Conservation (phyloP, 1,140 invertebrate genomes). For the Fopius arisanus region DNA sequence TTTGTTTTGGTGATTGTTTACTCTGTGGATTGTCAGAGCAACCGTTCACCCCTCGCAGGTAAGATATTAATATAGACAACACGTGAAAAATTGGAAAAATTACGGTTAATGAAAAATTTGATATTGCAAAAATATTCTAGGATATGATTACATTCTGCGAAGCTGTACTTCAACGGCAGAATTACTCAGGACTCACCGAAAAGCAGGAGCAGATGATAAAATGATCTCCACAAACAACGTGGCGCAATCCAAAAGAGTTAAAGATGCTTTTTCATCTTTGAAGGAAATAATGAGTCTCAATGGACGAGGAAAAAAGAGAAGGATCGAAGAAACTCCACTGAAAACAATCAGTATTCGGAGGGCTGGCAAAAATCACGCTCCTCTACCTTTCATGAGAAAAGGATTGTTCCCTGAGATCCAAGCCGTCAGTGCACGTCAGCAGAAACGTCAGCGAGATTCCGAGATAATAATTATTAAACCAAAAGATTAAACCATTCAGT, state of each 20-base stretch:
- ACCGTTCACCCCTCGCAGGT: background rate
- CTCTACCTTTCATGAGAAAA: conserved; percentile 48
- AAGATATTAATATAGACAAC: no score
- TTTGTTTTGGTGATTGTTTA: background rate
- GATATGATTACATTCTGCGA: conserved; percentile 49
- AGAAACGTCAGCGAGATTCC: conserved; percentile 8
- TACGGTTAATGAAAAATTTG: no score
- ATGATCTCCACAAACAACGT: background rate
- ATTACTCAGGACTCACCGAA: conserved; percentile 46
- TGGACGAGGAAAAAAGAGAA: conserved; percentile 27
- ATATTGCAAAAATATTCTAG: conserved; percentile 36
- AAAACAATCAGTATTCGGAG: conserved; percentile 48
- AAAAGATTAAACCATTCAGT: background rate
- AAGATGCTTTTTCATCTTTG: background rate
- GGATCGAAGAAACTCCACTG: conserved; percentile 45
- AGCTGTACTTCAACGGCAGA: conserved; percentile 52
- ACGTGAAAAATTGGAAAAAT: no score
- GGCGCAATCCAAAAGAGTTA: background rate
- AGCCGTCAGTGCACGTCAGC: background rate
- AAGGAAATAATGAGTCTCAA: background rate
- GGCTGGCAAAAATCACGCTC: conserved; percentile 42
- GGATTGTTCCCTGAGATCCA: conserved; percentile 46
- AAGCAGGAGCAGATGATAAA: background rate
- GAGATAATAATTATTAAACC: conserved; percentile 23
- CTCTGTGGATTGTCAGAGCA: background rate